These are phyloP conservation scores for Drosophila antonietae DNA, from an alignment of 2,888 invertebrate genomes.

Conservation along the genomic window DNA sequence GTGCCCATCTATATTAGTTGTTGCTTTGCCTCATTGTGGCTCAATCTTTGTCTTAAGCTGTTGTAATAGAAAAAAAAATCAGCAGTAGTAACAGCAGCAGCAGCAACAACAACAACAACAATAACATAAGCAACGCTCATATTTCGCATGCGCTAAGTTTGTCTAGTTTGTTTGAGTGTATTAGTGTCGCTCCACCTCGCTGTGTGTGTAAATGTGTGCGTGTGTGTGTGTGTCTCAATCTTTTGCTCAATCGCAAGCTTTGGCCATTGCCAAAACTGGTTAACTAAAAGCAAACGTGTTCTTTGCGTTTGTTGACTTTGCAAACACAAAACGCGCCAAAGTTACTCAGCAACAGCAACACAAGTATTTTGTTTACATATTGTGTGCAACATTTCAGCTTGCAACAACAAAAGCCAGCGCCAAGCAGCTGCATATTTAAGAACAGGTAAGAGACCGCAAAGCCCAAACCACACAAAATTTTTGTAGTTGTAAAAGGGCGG, in stretches of 20 bases:
- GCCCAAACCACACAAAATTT: slow-evolving; percentile 24
- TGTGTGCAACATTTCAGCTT: slow-evolving; percentile 33
- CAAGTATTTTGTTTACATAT: slow-evolving; percentile 54
- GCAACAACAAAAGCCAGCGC: slow-evolving; percentile 8
- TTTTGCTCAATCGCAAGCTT: slow-evolving; percentile 77
- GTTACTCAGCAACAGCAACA: slow-evolving; percentile 51
- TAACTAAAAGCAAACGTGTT: slow-evolving; percentile 77
- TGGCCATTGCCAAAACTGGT: slow-evolving; percentile 76
- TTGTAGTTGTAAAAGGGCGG: slow-evolving; percentile 35
- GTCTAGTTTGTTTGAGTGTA: slow-evolving; percentile 50
- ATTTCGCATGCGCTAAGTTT: slow-evolving; percentile 64
- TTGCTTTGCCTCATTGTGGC: slow-evolving; percentile 36
- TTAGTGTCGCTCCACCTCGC: slow-evolving; percentile 31
- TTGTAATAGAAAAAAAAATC: slow-evolving; percentile 43
- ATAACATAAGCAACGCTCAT: slow-evolving; percentile 36
- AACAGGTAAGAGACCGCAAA: slow-evolving; percentile 54
- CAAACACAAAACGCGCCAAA: slow-evolving; percentile 63
- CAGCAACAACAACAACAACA: slow-evolving; percentile 22
- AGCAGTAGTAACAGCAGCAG: slow-evolving; percentile 10
- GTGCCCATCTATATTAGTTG: slow-evolving; percentile 3
- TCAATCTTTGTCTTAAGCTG: slow-evolving; percentile 44
- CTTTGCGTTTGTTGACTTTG: slow-evolving; percentile 74
- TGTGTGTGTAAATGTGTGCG: slow-evolving; percentile 7
- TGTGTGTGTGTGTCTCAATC: slow-evolving; percentile 64
- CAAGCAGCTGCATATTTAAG: slow-evolving; percentile 45